Evolutionary conservation across 2,797 vertebrate species (phyloP), one percentile per base, ranked within the genome.

Genomic region (Coreius guichenoti): DNA sequence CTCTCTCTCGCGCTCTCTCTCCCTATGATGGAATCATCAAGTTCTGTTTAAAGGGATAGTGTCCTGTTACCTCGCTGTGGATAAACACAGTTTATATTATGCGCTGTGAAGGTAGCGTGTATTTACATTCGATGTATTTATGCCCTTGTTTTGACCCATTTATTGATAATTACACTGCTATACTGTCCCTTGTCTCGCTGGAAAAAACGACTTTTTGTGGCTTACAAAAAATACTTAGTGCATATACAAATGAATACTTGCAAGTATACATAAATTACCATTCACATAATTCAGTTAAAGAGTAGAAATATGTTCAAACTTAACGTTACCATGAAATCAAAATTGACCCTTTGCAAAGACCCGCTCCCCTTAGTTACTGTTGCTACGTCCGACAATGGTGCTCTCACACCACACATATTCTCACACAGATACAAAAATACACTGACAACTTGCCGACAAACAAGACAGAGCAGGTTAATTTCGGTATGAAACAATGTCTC

Each of bases 41-140:
- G 88, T 91, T 92, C 77, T 72, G 67, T 87, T 93, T 92, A 93
- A 93, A 93, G 92, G 87, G 89, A 80, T 87, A 87, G 91, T 74
- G 72, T 85, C 82, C 67, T 8, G 58, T 72, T 74, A 21, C 23
- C 43, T 68, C 29, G 19, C 4, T 13, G 31, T 84, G 54, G 21
- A 70, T 23, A 82, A 49, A 54, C 51, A 76, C 12, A 21, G 17
- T 36, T 29, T 80, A 65, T 51, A 29, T 36, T 58, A n/a, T 72
- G 13, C 5, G 36, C 23, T 61, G 54, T 78, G 23, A n/a, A 77
- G 33, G 14, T 54, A 69, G n/a, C 23, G 33, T 61, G 16, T 70
- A 45, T 47, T 73, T 45, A 82, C 36, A 36, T 33, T 49, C 36
- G 33, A 56, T 9, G 78, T 21, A 19, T 61, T 54, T 54, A 7